Evolutionary conservation across 2,888 invertebrate genomes (phyloP), one percentile per base, ranked within the genome.

Genomic region (Drosophila ezoana): DNA sequence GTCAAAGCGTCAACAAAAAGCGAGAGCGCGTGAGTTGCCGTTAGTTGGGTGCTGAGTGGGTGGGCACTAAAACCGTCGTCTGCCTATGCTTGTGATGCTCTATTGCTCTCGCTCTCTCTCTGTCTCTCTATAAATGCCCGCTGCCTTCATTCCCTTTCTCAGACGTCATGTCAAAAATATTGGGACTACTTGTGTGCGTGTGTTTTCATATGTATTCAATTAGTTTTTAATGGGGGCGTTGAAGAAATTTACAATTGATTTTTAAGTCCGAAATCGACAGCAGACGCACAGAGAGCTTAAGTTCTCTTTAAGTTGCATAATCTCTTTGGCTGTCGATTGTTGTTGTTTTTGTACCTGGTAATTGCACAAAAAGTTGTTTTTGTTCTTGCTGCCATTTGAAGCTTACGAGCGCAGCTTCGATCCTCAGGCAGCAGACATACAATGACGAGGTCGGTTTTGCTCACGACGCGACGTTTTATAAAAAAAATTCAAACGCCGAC

Each of bases 171-270:
- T 83, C 65, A 76, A 70, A 84, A 81, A 58, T 73, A 54, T 59
- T 79, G 41, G 59, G 64, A 20, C 52, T 49, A 47, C 32, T 6
- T 14, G 10, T 23, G 20, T 60, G n/a, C n/a, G 32, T 14, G 33
- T 35, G 6, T 16, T 20, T 2, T n/a, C 18, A 37, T 43, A 32
- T 56, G 41, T 23, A 38, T 56, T 83, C 86, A 87, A 83, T 83
- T 81, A 85, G 79, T 81, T 89, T 87, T 74, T 82, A 89, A 82
- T 84, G 79, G 78, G 62, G 58, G 61, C 64, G 73, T 84, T 69
- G 51, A 69, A 67, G 60, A 58, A 73, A 83, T 69, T 82, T 75
- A 54, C 72, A 89, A 83, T 83, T 85, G 89, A 58, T 87, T 83
- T 83, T 87, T 85, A 83, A 83, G 88, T 82, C 88, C 53, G 23